phyloP scores from a whole-genome alignment of 2,113 vertebrate genomes.

The Notarius lentiginosus region DNA sequence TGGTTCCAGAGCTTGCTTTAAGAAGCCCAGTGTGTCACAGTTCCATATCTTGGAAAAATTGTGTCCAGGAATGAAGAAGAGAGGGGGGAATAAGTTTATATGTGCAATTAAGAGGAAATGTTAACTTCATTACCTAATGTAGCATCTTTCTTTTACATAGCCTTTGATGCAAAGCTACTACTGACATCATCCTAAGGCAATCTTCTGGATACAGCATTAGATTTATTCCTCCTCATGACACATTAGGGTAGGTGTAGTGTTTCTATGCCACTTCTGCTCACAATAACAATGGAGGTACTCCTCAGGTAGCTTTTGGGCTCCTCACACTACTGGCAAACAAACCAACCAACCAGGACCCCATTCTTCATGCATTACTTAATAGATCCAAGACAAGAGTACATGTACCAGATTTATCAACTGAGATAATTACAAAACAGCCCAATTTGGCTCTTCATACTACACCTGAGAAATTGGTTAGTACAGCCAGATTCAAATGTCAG shows the following conservation, averaged over 20 bases:
- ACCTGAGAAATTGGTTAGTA: neutral
- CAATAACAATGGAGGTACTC: neutral
- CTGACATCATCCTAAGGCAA: neutral
- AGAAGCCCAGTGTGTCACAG: neutral
- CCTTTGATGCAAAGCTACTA: neutral
- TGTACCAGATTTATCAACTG: neutral
- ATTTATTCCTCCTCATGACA: neutral
- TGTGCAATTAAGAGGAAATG: neutral
- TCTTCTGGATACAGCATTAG: neutral
- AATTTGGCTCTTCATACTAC: neutral
- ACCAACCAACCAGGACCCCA: neutral
- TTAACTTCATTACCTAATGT: neutral
- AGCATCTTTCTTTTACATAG: neutral
- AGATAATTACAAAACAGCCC: neutral
- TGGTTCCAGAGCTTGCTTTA: neutral
- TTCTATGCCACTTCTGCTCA: neutral
- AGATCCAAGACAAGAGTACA: neutral
- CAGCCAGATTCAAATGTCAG: neutral
- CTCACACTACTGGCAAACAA: neutral
- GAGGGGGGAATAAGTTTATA: neutral
- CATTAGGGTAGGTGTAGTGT: neutral
- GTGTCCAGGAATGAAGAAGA: neutral
- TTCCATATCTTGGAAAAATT: neutral
- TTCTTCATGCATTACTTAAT: neutral
- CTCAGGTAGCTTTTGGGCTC: neutral